Evolutionary conservation across 2,888 invertebrate genomes (phyloP).

Genomic region (Pilophorus perplexus): DNA sequence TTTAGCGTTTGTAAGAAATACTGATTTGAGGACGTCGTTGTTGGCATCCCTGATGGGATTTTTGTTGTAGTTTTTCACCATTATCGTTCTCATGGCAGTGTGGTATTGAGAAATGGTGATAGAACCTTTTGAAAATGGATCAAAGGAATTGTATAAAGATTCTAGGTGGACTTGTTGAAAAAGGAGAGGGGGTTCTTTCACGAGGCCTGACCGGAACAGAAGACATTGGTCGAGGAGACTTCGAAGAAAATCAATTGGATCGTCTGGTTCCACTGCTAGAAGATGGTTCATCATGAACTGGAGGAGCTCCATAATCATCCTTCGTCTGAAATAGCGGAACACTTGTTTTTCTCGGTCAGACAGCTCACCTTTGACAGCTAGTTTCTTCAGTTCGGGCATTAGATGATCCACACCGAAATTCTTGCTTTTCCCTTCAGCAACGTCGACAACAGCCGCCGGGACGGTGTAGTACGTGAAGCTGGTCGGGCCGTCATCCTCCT

Average conservation of each 20-base stretch:
- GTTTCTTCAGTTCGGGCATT: constrained; percentile 33
- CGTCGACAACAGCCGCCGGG: constrained; percentile 13
- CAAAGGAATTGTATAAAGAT: constrained; percentile 43
- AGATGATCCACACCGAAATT: constrained; percentile 4
- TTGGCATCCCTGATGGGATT: constrained; percentile 1
- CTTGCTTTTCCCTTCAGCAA: constrained; percentile 17
- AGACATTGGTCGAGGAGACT: constrained; percentile 45
- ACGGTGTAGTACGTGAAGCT: constrained; percentile 32
- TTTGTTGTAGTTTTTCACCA: constrained; percentile 32
- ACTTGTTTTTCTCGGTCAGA: constrained; percentile 35
- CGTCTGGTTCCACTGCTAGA: constrained; percentile 38
- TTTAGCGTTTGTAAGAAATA: constrained; percentile 19
- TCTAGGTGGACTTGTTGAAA: constrained; percentile 43
- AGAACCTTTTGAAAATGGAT: constrained; percentile 37
- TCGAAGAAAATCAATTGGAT: constrained; percentile 42
- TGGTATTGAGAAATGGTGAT: constrained; percentile 43
- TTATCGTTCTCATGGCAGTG: constrained; percentile 30
- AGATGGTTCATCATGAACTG: constrained; percentile 43
- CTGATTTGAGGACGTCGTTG: constrained; percentile 1
- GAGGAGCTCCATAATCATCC: constrained; percentile 38
- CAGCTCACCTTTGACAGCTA: constrained; percentile 27
- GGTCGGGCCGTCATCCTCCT: constrained; percentile 24
- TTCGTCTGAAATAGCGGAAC: constrained; percentile 35
- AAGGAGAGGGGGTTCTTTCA: constrained; percentile 43
- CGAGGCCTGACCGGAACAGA: constrained; percentile 40